Base-by-base conservation (phyloP, 2,888 invertebrate species). In the Nemapogon koenigi region DNA sequence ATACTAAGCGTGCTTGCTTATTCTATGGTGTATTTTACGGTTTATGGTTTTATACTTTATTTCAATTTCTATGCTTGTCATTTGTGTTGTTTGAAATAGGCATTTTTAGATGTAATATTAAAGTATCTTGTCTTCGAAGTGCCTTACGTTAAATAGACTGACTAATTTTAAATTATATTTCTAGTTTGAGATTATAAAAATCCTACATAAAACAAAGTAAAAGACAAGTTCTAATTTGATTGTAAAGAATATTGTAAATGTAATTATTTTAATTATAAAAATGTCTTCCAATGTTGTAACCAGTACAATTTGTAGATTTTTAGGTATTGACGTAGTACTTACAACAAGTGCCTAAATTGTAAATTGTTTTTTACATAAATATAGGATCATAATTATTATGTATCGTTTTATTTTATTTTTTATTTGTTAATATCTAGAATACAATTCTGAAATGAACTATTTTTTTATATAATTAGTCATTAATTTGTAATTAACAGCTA, bases 121-220 rank as follows among this genome's bases (percentile, higher is more conserved):
- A n/a, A n/a, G n/a, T n/a, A n/a, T n/a, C n/a, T n/a, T n/a, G n/a
- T n/a, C n/a, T n/a, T n/a, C n/a, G n/a, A n/a, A n/a, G n/a, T n/a
- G n/a, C n/a, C n/a, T n/a, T n/a, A n/a, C n/a, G n/a, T n/a, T 16
- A 16, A 30, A 6, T 19, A 75, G 76, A 76, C 76, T 76, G 76
- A 76, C 62, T 76, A 73, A 66, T 73, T 68, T 56, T 68, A 62
- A 63, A 55, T 58, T 8, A 30, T 18, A 22, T 30, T 16, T 16
- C 19, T 13, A 15, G 17, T 29, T 26, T 28, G 10, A 18, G 6
- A 22, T 22, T 22, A n/a, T n/a, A 22, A 22, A 22, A 22, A 7
- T 22, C 10, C 4, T 10, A 7, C 22, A 22, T 7, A 22, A 22
- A 10, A 22, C 22, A 22, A 10, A 7, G 22, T 22, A 7, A 11